A percentile compares a stretch with the other conserved stretches of the same genome.
Evolutionary conservation across 2,888 invertebrate species (phyloP).

Genomic region (Apodemia hepburni): DNA sequence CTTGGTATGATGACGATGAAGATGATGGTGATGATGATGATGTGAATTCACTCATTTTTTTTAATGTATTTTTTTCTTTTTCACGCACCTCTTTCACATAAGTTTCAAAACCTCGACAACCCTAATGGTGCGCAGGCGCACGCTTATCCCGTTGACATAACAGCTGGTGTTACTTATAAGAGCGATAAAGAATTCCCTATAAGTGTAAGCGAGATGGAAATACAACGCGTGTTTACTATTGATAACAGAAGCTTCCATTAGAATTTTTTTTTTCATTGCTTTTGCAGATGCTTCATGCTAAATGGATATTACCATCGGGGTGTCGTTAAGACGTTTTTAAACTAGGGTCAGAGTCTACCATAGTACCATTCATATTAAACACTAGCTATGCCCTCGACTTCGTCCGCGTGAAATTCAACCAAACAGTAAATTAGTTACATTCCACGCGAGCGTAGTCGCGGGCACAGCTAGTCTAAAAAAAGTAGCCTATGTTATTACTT

Average conservation of each 20-base stretch:
- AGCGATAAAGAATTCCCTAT: constrained; percentile 36
- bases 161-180: constrained; percentile 59
- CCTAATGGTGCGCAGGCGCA: constrained; percentile 46
- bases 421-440: too few relatives aligned
- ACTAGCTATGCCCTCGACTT: too few relatives aligned
- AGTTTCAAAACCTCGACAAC: constrained; percentile 31
- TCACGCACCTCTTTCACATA: too few relatives aligned
- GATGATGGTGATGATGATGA: too few relatives aligned
- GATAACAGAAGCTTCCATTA: constrained; percentile 32
- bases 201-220: constrained; percentile 34
- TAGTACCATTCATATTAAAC: not conserved
- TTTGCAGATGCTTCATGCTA: not conserved
- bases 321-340: not conserved
- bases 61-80: too few relatives aligned
- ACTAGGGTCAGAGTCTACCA: not conserved
- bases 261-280: constrained; percentile 14
- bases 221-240: constrained; percentile 34
- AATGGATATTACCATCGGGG: not conserved
- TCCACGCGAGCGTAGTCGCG: too few relatives aligned
- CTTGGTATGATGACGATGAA: too few relatives aligned
- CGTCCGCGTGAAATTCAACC: too few relatives aligned
- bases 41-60: too few relatives aligned
- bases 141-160: constrained; percentile 61
- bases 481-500: too few relatives aligned
- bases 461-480: too few relatives aligned